Conservation (phyloP, 2,113 vertebrate species). For the Uria lomvia region DNA sequence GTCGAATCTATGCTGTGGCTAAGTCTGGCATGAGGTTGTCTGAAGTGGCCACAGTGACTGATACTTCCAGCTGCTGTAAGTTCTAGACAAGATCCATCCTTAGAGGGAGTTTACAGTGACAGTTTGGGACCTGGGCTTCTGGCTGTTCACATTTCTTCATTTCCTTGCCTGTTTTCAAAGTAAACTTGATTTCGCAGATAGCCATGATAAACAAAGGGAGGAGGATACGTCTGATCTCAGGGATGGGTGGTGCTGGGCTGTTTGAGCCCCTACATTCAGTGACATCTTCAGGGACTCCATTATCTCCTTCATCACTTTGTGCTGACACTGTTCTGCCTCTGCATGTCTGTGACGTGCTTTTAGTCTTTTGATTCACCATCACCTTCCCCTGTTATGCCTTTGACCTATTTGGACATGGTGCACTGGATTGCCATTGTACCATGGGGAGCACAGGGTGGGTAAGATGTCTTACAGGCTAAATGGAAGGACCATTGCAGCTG, state of each 20-base stretch:
- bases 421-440: not conserved
- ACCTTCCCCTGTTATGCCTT: not conserved
- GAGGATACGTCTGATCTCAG: not conserved
- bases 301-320: not conserved
- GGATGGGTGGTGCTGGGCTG: not conserved
- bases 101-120: not conserved
- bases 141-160: not conserved
- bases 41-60: slow-evolving; percentile 71
- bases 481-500: not conserved
- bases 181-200: not conserved
- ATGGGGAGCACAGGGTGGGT: not conserved
- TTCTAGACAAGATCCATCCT: not conserved
- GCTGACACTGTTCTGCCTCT: not conserved
- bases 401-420: not conserved
- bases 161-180: slow-evolving; percentile 2
- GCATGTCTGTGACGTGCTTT: not conserved
- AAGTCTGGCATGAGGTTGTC: slow-evolving; percentile 88
- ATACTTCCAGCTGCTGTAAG: slow-evolving; percentile 76
- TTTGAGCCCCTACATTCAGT: not conserved
- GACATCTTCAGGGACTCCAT: not conserved
- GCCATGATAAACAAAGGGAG: not conserved
- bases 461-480: not conserved
- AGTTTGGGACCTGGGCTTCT: not conserved
- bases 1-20: slow-evolving; percentile 88
- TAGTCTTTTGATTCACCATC: not conserved